Evolutionary conservation across 1,140 invertebrate species (phyloP).

Genomic region (Kradibia gibbosae): DNA sequence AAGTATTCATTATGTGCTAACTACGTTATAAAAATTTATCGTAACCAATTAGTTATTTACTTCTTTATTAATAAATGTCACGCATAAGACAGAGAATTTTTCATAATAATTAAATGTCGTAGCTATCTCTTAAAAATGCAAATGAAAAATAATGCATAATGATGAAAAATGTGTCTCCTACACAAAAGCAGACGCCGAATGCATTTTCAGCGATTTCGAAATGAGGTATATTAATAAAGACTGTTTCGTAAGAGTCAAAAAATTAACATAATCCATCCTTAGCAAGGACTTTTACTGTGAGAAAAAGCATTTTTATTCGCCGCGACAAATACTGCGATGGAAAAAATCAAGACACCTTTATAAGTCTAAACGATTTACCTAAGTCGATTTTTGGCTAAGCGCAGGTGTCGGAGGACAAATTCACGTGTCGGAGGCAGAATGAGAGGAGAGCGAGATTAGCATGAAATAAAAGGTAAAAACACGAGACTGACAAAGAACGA

Average conservation of each 20-base stretch:
- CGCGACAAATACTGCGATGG: not conserved
- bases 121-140: not conserved
- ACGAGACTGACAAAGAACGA: not conserved
- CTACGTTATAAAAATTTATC: constrained; percentile 23
- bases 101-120: constrained; percentile 23
- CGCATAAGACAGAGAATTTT: not conserved
- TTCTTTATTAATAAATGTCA: constrained; percentile 10
- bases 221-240: constrained; percentile 20
- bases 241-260: constrained; percentile 7
- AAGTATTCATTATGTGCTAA: not conserved
- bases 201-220: constrained; percentile 29
- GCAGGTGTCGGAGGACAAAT: constrained; percentile 23
- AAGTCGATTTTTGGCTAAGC: constrained; percentile 29
- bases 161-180: constrained; percentile 13
- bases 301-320: constrained; percentile 9
- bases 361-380: constrained; percentile 20
- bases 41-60: not conserved
- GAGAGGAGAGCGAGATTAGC: not conserved
- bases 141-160: constrained; percentile 22
- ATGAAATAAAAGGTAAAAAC: constrained; percentile 2
- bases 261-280: constrained; percentile 36
- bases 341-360: not conserved
- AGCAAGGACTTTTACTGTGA: not conserved
- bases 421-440: not conserved
- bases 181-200: constrained; percentile 14